Evolutionary conservation across 2,888 invertebrate species (phyloP), one percentile per base, ranked within the genome.

Genomic region (Ypsolopha sequella): DNA sequence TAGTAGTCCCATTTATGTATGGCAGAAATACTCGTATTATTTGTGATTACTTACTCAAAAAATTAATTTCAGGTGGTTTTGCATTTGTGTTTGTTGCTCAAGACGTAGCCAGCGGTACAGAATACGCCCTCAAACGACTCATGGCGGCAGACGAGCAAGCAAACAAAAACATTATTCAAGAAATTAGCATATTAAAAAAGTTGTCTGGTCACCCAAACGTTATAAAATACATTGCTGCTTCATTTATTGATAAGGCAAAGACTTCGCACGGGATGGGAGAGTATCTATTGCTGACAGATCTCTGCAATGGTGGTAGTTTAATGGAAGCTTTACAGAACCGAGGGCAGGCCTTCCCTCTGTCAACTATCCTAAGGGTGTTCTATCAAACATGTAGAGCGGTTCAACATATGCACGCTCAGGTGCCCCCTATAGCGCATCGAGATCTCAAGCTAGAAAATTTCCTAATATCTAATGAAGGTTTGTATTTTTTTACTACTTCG

Each of bases 391-490:
- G 95, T 63, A 89, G 90, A 59, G 96, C 98, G 39, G 94, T 99
- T 9, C 93, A 96, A 60, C 97, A 97, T 71, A 94, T 99, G 94
- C 99, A 99, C 72, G 89, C 89, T 41, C 96, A 96, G 77, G 89
- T 89, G 46, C 95, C 96, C 41, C 93, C 97, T n/a, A 93, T 99
- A 55, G 92, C 95, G 47, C 99, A 99, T 81, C 89, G 98, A 65
- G 99, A 99, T 88, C 91, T 99, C 65, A 99, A 99, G 88, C 91
- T 94, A 80, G 99, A 99, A 88, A 99, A 99, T 82, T 91, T 99
- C 67, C 85, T 99, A 56, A 90, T 99, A 62, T 93, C 95, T 56
- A 89, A 88, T 64, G 93, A 95, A 80, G 96, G 96, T 67, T 87
- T 80, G 51, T 53, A 50, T 38, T 35, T 43, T 24, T 44, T 51